Conservation (phyloP, 2,888 invertebrate species). For the Drosophila robusta region DNA sequence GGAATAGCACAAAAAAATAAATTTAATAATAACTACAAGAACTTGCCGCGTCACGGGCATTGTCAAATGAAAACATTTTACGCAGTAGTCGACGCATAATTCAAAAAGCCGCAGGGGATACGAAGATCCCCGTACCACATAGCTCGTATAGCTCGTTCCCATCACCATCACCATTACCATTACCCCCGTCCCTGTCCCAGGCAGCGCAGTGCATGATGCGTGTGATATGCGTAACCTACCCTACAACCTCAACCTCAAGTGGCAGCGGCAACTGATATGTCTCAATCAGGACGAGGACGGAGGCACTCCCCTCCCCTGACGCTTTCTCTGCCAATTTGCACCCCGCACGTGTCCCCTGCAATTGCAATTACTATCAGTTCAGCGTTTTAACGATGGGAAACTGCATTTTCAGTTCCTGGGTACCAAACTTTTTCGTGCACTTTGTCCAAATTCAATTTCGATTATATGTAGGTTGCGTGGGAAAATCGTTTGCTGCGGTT, state of each 20-base stretch:
- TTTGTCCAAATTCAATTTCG: constrained; percentile 61
- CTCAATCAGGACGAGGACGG: constrained; percentile 58
- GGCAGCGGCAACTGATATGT: constrained; percentile 69
- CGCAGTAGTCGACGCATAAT: constrained; percentile 65
- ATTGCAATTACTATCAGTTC: constrained; percentile 70
- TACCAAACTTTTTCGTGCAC: constrained; percentile 45
- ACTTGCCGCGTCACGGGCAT: constrained; percentile 49
- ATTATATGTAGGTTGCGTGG: constrained; percentile 63
- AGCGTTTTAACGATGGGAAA: constrained; percentile 75
- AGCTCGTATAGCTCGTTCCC: no score
- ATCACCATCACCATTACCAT: not conserved
- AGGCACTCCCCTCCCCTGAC: not conserved
- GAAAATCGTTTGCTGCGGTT: constrained; percentile 66
- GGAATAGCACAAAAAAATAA: constrained; percentile 15
- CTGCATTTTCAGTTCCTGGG: constrained; percentile 33
- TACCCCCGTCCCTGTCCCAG: not conserved
- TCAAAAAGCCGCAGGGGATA: constrained; percentile 74
- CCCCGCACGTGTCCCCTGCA: constrained; percentile 67
- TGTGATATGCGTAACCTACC: constrained; percentile 62
- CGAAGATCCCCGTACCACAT: constrained; percentile 35
- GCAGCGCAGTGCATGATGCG: constrained; percentile 28
- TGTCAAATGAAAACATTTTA: constrained; percentile 64
- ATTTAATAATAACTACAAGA: constrained; percentile 24
- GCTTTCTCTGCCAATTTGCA: constrained; percentile 62
- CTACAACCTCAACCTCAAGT: constrained; percentile 50